phyloP scores from a whole-genome alignment of 2,888 invertebrate species.

The Epinotia ramella region DNA sequence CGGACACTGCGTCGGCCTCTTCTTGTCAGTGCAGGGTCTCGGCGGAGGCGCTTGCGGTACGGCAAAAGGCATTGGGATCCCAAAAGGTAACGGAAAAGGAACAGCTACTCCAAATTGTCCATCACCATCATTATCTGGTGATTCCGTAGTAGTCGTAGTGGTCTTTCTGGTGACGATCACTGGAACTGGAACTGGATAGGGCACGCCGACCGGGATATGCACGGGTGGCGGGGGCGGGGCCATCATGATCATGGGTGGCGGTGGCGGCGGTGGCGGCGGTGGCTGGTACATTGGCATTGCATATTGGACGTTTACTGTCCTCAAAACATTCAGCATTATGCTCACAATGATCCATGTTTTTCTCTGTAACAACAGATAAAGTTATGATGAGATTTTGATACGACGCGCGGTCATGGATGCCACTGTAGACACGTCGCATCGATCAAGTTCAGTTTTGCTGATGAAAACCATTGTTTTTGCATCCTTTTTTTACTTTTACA shows the following conservation, averaged over 20 bases:
- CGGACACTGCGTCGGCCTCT: conserved; percentile 57
- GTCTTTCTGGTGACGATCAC: conserved; percentile 45
- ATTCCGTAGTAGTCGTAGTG: conserved; percentile 16
- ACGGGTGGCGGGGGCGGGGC: conserved; percentile 44
- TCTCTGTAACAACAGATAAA: conserved; percentile 47
- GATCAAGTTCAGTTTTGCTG: background rate
- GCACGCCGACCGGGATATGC: conserved; percentile 41
- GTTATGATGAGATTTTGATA: background rate
- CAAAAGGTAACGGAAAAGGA: conserved; percentile 13
- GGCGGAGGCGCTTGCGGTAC: conserved; percentile 57
- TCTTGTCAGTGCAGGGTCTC: conserved; percentile 49
- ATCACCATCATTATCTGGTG: background rate
- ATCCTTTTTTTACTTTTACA: too few relatives aligned
- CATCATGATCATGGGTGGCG: conserved; percentile 43
- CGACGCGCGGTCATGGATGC: background rate
- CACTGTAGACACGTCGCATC: too few relatives aligned
- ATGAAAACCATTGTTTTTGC: background rate
- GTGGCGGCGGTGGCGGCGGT: conserved; percentile 44
- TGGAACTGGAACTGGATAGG: conserved; percentile 52
- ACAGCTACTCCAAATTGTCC: background rate
- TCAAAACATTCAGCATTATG: conserved; percentile 47
- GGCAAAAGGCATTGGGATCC: conserved; percentile 52
- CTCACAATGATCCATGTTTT: conserved; percentile 51
- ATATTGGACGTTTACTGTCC: conserved; percentile 49
- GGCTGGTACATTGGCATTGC: conserved; percentile 48